These are phyloP conservation scores for Noctua janthe DNA, from an alignment of 2,888 invertebrate genomes.

Conservation along the genomic window DNA sequence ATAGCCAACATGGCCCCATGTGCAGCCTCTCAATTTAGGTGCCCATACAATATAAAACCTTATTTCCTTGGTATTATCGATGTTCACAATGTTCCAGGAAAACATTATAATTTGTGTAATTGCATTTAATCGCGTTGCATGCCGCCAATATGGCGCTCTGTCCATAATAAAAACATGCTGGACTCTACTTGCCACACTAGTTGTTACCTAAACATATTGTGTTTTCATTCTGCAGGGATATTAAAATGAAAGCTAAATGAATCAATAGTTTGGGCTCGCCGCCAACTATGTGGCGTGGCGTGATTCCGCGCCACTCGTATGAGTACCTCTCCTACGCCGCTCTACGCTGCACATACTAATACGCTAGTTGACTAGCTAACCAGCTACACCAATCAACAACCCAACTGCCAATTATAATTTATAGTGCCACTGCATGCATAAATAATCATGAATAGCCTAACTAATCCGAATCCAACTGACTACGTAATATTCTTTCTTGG, in stretches of 20 bases:
- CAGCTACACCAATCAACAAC: constrained; percentile 16
- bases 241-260: constrained; percentile 77
- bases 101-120: constrained; percentile 25
- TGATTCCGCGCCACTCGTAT: constrained; percentile 76
- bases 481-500: constrained; percentile 23
- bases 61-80: not conserved
- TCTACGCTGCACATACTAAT: constrained; percentile 38
- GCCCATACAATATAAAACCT: not conserved
- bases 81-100: constrained; percentile 27
- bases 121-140: constrained; percentile 29
- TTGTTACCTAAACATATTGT: constrained; percentile 3
- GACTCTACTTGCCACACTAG: not conserved
- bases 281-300: constrained; percentile 87
- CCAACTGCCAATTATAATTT: constrained; percentile 26
- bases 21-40: no score
- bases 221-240: constrained; percentile 49
- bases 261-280: constrained; percentile 78
- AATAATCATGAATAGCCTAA: constrained; percentile 14
- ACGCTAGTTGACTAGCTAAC: constrained; percentile 10
- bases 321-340: constrained; percentile 40
- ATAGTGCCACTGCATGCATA: not conserved
- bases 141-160: constrained; percentile 16
- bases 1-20: not conserved
- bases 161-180: constrained; percentile 14
- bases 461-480: not conserved